phyloP scores from a whole-genome alignment of 1,140 invertebrate species.

The Bombus pyrosoma region DNA sequence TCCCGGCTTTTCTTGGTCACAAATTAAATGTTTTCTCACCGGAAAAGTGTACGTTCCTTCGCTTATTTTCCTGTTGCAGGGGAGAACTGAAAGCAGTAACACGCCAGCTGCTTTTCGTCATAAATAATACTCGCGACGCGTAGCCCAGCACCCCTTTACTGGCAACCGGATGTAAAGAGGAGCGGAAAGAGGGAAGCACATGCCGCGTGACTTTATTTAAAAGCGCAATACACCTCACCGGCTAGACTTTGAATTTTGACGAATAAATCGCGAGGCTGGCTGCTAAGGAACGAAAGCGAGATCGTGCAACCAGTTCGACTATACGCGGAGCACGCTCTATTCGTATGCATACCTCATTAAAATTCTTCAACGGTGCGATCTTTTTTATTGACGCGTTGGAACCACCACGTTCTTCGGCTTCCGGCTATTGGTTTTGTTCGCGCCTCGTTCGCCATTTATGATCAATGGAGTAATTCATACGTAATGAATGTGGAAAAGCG shows the following conservation, averaged over 20 bases:
- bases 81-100: not conserved
- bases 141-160: not conserved
- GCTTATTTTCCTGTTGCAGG: too few relatives aligned
- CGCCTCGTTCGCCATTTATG: not conserved
- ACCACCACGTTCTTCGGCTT: not conserved
- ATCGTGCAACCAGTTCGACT: not conserved
- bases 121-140: constrained; percentile 1
- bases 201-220: constrained; percentile 5
- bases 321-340: not conserved
- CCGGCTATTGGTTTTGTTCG: not conserved
- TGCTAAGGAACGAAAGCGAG: not conserved
- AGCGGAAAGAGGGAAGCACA: not conserved
- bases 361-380: constrained; percentile 6
- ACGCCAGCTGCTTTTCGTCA: not conserved
- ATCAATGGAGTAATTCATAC: not conserved
- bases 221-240: constrained; percentile 23
- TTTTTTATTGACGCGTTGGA: not conserved
- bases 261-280: not conserved
- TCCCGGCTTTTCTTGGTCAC: not conserved
- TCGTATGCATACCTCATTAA: not conserved
- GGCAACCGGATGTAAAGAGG: not conserved
- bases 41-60: not conserved
- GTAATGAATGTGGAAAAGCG: not conserved
- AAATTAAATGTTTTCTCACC: not conserved
- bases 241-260: not conserved